phyloP scores from a whole-genome alignment of 2,797 vertebrate genomes.

The Enteromius trimaculatus region DNA sequence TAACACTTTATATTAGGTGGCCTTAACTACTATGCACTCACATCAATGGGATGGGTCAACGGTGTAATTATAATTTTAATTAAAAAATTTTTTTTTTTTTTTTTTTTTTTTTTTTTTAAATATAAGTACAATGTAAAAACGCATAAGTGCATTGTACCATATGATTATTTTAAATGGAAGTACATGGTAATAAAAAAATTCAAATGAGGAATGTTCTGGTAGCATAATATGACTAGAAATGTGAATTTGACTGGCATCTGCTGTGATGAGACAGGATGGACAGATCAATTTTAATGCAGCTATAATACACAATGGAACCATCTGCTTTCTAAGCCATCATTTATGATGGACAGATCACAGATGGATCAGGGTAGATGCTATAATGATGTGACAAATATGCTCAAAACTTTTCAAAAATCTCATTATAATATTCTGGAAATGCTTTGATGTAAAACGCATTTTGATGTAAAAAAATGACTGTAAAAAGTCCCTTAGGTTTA shows the following conservation, averaged over 20 bases:
- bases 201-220: conserved; percentile 53
- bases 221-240: conserved; percentile 14
- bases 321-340: conserved; percentile 36
- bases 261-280: conserved; percentile 15
- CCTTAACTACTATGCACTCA: too few relatives aligned
- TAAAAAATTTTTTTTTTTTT: too few relatives aligned
- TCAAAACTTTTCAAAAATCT: neutral
- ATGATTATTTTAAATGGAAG: too few relatives aligned
- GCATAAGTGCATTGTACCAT: too few relatives aligned
- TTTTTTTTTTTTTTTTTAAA: too few relatives aligned
- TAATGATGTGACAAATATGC: conserved; percentile 13
- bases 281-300: conserved; percentile 43
- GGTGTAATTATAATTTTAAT: too few relatives aligned
- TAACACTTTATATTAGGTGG: too few relatives aligned
- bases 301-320: conserved; percentile 35
- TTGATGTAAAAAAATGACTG: neutral
- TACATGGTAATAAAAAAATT: conserved; percentile 12
- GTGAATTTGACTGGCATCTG: conserved; percentile 20
- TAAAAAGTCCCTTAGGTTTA: neutral
- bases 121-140: too few relatives aligned
- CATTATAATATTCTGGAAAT: neutral
- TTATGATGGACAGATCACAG: conserved; percentile 8
- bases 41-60: too few relatives aligned
- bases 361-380: neutral
- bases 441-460: neutral